Conservation (phyloP, 1,140 invertebrate species). For the Ceratitis capitata region DNA sequence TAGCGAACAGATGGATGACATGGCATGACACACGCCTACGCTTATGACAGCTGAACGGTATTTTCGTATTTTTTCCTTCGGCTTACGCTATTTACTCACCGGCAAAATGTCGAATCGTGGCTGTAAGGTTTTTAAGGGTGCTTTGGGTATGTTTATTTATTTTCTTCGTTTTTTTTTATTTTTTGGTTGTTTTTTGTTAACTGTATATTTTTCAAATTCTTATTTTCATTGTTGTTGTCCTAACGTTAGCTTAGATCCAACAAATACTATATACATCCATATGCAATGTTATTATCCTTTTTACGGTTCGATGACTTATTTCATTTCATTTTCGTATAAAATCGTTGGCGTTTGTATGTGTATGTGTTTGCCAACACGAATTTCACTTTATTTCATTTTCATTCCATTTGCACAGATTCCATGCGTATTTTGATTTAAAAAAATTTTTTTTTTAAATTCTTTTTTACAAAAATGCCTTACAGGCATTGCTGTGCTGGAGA, state of each 20-base stretch:
- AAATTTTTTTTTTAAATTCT: neutral
- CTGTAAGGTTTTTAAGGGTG: neutral
- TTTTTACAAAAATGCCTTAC: neutral
- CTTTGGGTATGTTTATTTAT: neutral
- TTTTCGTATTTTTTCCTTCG: neutral
- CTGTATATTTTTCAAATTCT: neutral
- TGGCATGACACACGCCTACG: neutral
- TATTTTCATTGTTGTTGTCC: neutral
- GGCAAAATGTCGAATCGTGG: neutral
- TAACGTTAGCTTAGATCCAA: neutral
- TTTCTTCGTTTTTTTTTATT: neutral
- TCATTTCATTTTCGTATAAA: neutral
- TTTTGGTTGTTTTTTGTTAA: neutral
- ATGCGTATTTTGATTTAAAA: neutral
- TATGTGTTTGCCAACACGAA: neutral
- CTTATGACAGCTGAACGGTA: neutral
- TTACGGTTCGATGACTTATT: slow-evolving; percentile 37
- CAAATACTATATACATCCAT: slow-evolving; percentile 24
- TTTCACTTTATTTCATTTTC: neutral
- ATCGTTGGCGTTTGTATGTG: neutral
- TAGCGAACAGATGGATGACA: neutral
- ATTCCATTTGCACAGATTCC: slow-evolving; percentile 34
- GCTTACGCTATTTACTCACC: neutral
- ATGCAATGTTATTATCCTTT: slow-evolving; percentile 34
- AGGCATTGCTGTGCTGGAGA: neutral